Conservation (phyloP, 2,888 invertebrate species). For the Arge pagana region DNA sequence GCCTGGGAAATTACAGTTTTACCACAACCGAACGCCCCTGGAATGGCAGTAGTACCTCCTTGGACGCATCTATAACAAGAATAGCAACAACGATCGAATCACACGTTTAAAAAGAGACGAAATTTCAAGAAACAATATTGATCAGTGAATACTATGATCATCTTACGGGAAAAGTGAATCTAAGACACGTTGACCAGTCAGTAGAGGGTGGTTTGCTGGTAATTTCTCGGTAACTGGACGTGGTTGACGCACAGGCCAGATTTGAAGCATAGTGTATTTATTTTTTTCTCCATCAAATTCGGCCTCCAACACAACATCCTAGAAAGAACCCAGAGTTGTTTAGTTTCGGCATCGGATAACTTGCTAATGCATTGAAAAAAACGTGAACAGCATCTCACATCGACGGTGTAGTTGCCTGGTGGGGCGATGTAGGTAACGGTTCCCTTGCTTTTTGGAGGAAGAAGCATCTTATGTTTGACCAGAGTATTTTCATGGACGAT, state of each 20-base stretch:
- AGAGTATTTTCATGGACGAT: constrained; percentile 96
- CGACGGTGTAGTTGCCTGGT: constrained; percentile 90
- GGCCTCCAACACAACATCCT: constrained; percentile 96
- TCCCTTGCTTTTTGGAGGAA: constrained; percentile 94
- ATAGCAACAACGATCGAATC: no score
- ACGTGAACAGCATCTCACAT: constrained; percentile 65
- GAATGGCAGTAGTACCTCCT: constrained; percentile 98
- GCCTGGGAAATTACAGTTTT: constrained; percentile 99
- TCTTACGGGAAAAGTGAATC: constrained; percentile 96
- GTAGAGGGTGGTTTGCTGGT: constrained; percentile 96
- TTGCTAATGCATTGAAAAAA: neutral
- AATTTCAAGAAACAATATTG: neutral
- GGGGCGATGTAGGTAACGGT: constrained; percentile 95
- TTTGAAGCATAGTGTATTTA: constrained; percentile 95
- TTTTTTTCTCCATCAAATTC: constrained; percentile 97
- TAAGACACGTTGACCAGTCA: constrained; percentile 97
- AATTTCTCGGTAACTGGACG: constrained; percentile 96
- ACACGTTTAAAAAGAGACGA: neutral
- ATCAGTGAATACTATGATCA: constrained; percentile 22
- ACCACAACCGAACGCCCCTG: constrained; percentile 99
- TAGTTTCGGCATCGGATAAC: neutral
- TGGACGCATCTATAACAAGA: constrained; percentile 80
- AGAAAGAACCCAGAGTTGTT: constrained; percentile 31
- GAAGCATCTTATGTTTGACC: constrained; percentile 94
- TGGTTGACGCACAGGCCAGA: constrained; percentile 99